These are phyloP conservation scores for Idris sp. DNA, from an alignment of 1,140 invertebrate genomes.

Conservation along the genomic window DNA sequence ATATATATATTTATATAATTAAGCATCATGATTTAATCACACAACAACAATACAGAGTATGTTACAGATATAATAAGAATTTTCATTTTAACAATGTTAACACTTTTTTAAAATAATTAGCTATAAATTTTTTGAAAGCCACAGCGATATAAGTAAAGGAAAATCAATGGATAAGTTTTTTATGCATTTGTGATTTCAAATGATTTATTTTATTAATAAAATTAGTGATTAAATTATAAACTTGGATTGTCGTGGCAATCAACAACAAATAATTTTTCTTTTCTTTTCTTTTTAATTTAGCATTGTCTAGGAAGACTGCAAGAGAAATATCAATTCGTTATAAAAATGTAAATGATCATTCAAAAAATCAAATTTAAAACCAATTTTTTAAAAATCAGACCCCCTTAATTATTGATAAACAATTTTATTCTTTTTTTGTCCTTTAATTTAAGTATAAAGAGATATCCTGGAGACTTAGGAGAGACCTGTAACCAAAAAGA, in stretches of 20 bases:
- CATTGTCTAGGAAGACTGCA: no score
- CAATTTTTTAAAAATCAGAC: no score
- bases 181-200: slow-evolving; percentile 9
- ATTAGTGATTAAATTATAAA: slow-evolving; percentile 19
- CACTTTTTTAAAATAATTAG: slow-evolving; percentile 67
- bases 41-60: slow-evolving; percentile 78
- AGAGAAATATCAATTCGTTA: no score
- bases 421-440: no score
- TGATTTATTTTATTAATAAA: slow-evolving; percentile 33
- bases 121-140: slow-evolving; percentile 62
- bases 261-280: slow-evolving; percentile 34
- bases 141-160: slow-evolving; percentile 30
- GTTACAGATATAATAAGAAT: slow-evolving; percentile 76
- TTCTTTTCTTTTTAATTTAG: slow-evolving; percentile 5
- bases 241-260: slow-evolving; percentile 50
- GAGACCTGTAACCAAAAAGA: no score
- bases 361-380: no score
- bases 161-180: slow-evolving; percentile 24
- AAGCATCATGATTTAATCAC: slow-evolving; percentile 76
- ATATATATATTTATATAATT: no score
- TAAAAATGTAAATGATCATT: no score
- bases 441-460: no score
- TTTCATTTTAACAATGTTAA: slow-evolving; percentile 72
- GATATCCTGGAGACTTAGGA: no score
- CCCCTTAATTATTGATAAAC: no score